Evolutionary conservation across 2,113 vertebrate genomes (phyloP), one percentile per base, ranked within the genome.

Genomic region (Heterocephalus glaber): DNA sequence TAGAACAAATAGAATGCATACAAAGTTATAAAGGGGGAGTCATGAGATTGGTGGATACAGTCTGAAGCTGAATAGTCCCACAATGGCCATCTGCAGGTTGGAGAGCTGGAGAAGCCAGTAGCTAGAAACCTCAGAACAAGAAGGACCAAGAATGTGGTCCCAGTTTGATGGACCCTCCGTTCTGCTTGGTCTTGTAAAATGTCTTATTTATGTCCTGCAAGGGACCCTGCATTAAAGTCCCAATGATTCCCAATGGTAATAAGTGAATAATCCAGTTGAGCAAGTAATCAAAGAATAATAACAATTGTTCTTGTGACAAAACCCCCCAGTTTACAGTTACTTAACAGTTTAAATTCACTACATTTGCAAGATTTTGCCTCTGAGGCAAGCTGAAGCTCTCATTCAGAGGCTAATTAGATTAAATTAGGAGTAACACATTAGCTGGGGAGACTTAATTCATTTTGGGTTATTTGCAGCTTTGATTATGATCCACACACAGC

Each of bases 251-350:
- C 68, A 20, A 65, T 41, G 49, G 30, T 61, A 94, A 90, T 66
- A 74, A 96, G 66, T 5, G 14, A 86, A 95, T 66, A 82, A 94
- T 84, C 56, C 56, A 86, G 26, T 80, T 86, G 66, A 87, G 41
- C 72, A 80, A 95, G 76, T 85, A 95, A 97, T 93, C 90, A 95
- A 95, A 93, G 61, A 81, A 93, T 35, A 96, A n/a, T 74, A 87
- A 86, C 74, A 83, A 70, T 68, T 93, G 66, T 91, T 86, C 86
- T 74, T 52, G 14, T 17, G 28, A 81, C 84, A 87, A 86, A 49
- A 3, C 17, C 35, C 52, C 47, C 86, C 38, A 89, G 79, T 97
- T 96, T 95, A 58, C 88, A 97, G 90, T 96, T 97, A 95, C 63
- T 95, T 89, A 77, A 82, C 85, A 77, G 52, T 90, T 92, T 93